Conservation (phyloP, 2,888 invertebrate species). For the Seira musarum region DNA sequence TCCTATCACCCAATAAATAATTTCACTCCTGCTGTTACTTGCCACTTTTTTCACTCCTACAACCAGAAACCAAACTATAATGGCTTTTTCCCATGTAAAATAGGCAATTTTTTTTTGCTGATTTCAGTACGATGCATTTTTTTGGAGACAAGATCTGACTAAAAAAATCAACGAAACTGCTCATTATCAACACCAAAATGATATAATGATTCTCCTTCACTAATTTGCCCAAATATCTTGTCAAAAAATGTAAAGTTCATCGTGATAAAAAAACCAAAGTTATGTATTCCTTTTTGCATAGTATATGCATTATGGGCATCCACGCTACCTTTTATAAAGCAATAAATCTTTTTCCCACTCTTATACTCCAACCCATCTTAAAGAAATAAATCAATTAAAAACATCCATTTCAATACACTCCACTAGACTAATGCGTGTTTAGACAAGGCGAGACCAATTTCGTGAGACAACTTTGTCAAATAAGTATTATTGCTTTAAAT, state of each 20-base stretch:
- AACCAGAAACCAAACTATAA: no score
- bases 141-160: background rate
- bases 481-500: no score
- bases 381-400: slow-evolving; percentile 31
- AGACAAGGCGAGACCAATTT: slow-evolving; percentile 17
- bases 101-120: no score
- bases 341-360: slow-evolving; percentile 41
- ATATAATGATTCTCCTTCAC: background rate
- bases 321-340: slow-evolving; percentile 37
- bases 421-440: slow-evolving; percentile 27
- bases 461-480: slow-evolving; percentile 22
- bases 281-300: no score
- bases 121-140: background rate
- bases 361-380: background rate
- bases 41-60: slow-evolving; percentile 43
- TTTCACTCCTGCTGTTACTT: slow-evolving; percentile 61
- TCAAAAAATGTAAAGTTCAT: no score
- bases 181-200: background rate
- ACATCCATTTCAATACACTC: slow-evolving; percentile 23
- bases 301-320: no score
- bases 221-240: slow-evolving; percentile 35
- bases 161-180: background rate
- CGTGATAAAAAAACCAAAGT: no score
- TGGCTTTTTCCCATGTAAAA: no score
- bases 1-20: slow-evolving; percentile 63